Percentiles rank a stretch among this genome's conserved stretches.
These are phyloP conservation scores for Chlorops oryzae DNA, from an alignment of 1,140 invertebrate species.

Conservation along the genomic window DNA sequence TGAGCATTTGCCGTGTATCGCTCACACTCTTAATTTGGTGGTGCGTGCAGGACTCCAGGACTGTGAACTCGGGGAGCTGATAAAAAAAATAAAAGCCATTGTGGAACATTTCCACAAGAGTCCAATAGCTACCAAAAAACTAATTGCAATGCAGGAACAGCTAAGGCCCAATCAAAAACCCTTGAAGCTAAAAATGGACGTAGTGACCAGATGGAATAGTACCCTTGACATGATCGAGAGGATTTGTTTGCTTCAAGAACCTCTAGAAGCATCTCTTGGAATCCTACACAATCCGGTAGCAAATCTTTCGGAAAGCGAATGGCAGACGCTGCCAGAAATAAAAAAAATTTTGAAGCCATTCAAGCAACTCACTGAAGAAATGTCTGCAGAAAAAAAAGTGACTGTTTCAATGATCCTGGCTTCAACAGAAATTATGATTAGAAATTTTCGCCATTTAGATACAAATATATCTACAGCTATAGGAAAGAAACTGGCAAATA, in stretches of 20 bases:
- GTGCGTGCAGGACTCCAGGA: too few relatives aligned
- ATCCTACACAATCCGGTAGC: not conserved
- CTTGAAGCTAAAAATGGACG: not conserved
- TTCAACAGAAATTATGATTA: constrained; percentile 5
- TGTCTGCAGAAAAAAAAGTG: constrained; percentile 16
- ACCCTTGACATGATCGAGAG: not conserved
- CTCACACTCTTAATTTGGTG: too few relatives aligned
- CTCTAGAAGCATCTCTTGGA: not conserved
- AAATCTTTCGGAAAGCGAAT: constrained; percentile 10
- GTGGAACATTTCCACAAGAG: too few relatives aligned
- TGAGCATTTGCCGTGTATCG: too few relatives aligned
- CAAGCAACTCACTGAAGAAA: too few relatives aligned
- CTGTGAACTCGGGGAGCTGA: too few relatives aligned
- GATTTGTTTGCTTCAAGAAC: not conserved
- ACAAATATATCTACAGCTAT: not conserved
- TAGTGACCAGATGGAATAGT: not conserved
- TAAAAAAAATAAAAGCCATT: too few relatives aligned
- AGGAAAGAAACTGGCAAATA: too few relatives aligned
- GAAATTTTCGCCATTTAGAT: constrained; percentile 13
- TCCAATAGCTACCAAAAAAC: not conserved
- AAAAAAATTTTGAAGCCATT: too few relatives aligned
- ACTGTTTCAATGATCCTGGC: constrained; percentile 5
- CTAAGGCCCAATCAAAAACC: not conserved
- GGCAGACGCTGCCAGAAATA: constrained; percentile 15
- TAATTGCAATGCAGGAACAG: not conserved